phyloP scores from a whole-genome alignment of 1,140 invertebrate species.

The Hyphantria cunea region DNA sequence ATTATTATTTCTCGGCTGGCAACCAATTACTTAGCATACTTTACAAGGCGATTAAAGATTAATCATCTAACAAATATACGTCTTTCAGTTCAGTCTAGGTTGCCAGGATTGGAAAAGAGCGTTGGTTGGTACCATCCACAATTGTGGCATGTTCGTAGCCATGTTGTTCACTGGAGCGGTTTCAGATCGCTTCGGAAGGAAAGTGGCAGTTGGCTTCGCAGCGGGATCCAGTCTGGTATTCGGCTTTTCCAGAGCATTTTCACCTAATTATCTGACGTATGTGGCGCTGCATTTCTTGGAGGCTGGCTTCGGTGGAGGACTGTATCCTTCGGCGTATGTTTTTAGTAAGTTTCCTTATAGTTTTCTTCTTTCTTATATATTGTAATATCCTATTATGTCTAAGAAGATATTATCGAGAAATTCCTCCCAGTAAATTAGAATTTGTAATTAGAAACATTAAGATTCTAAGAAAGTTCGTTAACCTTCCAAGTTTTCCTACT shows the following conservation, averaged over 20 bases:
- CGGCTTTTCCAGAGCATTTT: conserved; percentile 81
- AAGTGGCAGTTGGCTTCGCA: conserved; percentile 57
- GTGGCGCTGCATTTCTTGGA: conserved; percentile 82
- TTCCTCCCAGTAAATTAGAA: background rate
- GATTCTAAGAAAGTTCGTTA: background rate
- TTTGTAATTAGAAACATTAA: background rate
- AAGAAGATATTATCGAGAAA: no score
- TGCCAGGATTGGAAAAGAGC: conserved; percentile 87
- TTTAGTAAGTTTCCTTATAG: conserved; percentile 57
- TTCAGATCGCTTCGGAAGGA: conserved; percentile 84
- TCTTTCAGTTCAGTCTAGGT: conserved; percentile 68
- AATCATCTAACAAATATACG: background rate
- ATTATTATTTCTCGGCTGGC: no score
- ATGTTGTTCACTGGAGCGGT: conserved; percentile 86
- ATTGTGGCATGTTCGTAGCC: conserved; percentile 86
- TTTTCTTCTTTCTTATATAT: background rate
- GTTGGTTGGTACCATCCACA: conserved; percentile 87
- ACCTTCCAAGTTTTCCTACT: background rate
- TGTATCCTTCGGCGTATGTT: conserved; percentile 84
- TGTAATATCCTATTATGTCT: no score
- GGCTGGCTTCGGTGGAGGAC: conserved; percentile 76
- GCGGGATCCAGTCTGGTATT: conserved; percentile 68
- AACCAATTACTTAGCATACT: no score
- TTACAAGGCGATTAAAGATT: no score
- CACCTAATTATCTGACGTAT: conserved; percentile 81